These are phyloP conservation scores for Noturus placidus DNA, from an alignment of 2,113 vertebrate genomes.

Conservation along the genomic window DNA sequence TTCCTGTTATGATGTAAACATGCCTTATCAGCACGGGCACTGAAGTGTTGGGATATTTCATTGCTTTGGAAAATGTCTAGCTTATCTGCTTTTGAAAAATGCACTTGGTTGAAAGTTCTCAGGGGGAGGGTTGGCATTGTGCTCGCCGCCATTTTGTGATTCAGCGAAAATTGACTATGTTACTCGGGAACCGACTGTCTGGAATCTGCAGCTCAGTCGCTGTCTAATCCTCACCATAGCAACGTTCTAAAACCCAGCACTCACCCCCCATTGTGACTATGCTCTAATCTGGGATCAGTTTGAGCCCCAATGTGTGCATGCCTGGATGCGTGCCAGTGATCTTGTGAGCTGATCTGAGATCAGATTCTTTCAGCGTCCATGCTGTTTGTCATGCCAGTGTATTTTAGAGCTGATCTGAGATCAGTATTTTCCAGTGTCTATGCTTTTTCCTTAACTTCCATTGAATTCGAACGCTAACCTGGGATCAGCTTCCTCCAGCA, in stretches of 20 bases:
- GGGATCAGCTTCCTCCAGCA: not conserved
- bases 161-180: not conserved
- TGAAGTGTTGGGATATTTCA: too few species aligned
- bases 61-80: not conserved
- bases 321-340: not conserved
- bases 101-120: not conserved
- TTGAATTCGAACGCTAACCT: not conserved
- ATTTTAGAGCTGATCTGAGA: not conserved
- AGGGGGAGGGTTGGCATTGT: too few species aligned
- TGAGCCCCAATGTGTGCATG: not conserved
- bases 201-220: constrained; percentile 20
- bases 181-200: not conserved
- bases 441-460: not conserved
- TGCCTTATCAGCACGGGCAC: not conserved
- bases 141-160: not conserved
- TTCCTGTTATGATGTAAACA: not conserved
- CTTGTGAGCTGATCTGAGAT: not conserved
- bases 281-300: not conserved
- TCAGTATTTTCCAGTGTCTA: not conserved
- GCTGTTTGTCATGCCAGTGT: too few species aligned
- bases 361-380: too few species aligned
- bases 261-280: too few species aligned
- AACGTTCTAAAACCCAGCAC: not conserved
- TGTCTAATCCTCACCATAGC: constrained; percentile 31
- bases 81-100: not conserved